Conservation (phyloP, 2,888 invertebrate genomes). For the Epinotia ramella region DNA sequence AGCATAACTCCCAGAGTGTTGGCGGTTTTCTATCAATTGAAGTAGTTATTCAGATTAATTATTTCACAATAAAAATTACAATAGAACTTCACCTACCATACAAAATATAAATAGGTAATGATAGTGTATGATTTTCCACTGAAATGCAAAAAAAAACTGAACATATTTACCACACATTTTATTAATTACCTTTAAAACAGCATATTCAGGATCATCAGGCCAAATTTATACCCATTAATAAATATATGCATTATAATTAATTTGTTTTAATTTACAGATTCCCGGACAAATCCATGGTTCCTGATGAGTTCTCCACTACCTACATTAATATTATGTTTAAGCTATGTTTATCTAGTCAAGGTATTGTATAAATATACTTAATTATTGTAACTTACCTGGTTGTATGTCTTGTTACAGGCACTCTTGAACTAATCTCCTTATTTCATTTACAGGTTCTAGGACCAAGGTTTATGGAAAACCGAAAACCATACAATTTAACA, state of each 20-base stretch:
- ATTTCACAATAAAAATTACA: no score
- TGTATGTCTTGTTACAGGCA: background rate
- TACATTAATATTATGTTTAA: conserved; percentile 94
- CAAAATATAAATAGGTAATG: no score
- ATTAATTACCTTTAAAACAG: no score
- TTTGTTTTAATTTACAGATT: conserved; percentile 86
- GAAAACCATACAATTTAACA: conserved; percentile 94
- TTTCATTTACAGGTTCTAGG: conserved; percentile 88
- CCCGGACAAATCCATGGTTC: conserved; percentile 95
- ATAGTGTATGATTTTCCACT: no score
- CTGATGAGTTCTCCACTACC: conserved; percentile 98
- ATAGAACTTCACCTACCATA: no score
- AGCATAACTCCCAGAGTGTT: no score
- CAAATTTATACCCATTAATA: no score
- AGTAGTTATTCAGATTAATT: no score
- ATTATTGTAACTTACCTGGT: background rate
- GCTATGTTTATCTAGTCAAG: conserved; percentile 96
- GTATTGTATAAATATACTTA: conserved; percentile 64
- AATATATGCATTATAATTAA: conserved; percentile 8
- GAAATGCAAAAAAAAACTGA: no score
- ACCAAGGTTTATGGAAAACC: conserved; percentile 95
- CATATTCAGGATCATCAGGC: no score
- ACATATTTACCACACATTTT: no score
- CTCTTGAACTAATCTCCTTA: conserved; percentile 21
- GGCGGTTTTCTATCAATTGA: no score